Evolutionary conservation across 2,888 invertebrate genomes (phyloP), one percentile per base, ranked within the genome.

Genomic region (Erynnis tages): DNA sequence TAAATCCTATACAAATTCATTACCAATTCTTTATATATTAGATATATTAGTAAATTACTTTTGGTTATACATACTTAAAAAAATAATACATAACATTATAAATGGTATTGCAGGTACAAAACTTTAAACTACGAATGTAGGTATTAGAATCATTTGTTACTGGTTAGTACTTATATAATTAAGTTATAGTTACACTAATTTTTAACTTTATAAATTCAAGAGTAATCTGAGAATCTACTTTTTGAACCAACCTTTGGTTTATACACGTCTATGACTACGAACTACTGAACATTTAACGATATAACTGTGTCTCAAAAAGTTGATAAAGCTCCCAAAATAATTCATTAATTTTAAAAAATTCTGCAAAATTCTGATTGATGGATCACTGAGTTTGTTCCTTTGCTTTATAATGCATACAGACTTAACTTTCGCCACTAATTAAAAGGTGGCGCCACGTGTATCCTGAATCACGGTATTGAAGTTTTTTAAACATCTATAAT

Each of bases 21-120:
- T 44, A 44, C 32, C 25, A 30, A 21, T 37, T 38, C 10, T 37
- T 27, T 27, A 7, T 8, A 2, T 8, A 21, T 11, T 27, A n/a
- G n/a, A n/a, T 13, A 2, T 8, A 17, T 41, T 17, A 41, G 38
- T 49, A 34, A 41, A 30, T 34, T 34, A 25, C 16, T 27, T 10
- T 40, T n/a, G 35, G 27, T 50, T 50, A 50, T 2, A 41, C 25
- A 35, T 50, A 43, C n/a, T n/a, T n/a, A n/a, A n/a, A 32, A 43
- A 35, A 50, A 49, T 35, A 7, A 35, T 37, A 11, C 14, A 37
- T 44, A 55, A 59, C 48, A 55, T 52, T 58, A 60, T 45, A 56
- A 56, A 68, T 58, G 61, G 65, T 64, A 69, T 66, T 58, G 71
- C 79, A 78, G 76, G 79, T 79, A 77, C 79, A 71, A 68, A 65